These are phyloP conservation scores for Rhipidura dahli DNA, from an alignment of 2,113 vertebrate species.

Conservation along the genomic window DNA sequence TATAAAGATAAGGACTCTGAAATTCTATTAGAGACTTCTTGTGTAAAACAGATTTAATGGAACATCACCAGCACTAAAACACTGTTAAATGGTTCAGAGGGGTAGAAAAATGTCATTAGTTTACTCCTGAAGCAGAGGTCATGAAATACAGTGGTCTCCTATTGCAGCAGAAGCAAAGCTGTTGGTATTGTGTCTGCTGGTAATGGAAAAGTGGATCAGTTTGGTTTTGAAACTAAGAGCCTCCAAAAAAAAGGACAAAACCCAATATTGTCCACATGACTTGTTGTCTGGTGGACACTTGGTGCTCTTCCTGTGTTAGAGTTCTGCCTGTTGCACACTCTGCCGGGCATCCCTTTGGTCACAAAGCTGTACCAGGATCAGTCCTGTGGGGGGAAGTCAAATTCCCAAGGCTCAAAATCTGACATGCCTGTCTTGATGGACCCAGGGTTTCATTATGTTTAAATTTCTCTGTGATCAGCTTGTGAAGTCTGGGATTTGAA, in stretches of 20 bases:
- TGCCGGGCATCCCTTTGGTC: fast-evolving
- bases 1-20: not conserved
- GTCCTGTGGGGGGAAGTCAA: not conserved
- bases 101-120: not conserved
- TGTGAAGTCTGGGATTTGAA: not conserved
- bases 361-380: not conserved
- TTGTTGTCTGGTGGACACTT: not conserved
- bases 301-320: not conserved
- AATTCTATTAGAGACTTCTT: not conserved
- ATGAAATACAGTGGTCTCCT: not conserved
- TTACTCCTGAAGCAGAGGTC: not conserved
- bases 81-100: not conserved
- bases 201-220: not conserved
- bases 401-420: not conserved
- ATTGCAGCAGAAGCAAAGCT: not conserved
- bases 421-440: not conserved
- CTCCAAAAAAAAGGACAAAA: not conserved
- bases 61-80: not conserved
- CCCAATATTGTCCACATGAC: not conserved
- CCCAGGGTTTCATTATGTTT: not conserved
- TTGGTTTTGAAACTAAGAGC: not conserved
- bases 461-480: not conserved
- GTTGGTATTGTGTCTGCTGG: not conserved
- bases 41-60: not conserved
- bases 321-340: not conserved